These are phyloP conservation scores for Paedocypris sp. DNA, from an alignment of 2,113 vertebrate genomes.

Conservation along the genomic window DNA sequence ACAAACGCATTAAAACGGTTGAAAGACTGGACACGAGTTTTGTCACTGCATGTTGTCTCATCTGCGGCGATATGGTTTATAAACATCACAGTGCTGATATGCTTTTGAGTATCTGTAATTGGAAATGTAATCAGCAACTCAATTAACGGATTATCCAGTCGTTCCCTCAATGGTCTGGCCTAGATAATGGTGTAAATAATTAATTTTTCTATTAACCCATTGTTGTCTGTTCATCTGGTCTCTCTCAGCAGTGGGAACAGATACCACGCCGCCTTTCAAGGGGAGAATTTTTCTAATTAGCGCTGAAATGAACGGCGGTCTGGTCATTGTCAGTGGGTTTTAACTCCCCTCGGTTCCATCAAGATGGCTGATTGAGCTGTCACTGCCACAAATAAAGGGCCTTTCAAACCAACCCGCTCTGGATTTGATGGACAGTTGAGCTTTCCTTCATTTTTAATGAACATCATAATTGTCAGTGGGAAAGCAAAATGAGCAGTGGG, in stretches of 20 bases:
- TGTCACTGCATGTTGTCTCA: not conserved
- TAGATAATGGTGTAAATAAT: constrained; percentile 24
- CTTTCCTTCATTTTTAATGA: constrained; percentile 25
- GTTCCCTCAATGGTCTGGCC: constrained; percentile 1
- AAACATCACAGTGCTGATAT: not conserved
- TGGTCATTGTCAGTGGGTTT: constrained; percentile 6
- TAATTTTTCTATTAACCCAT: constrained; percentile 17
- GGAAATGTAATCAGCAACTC: constrained; percentile 7
- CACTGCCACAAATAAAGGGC: constrained; percentile 12
- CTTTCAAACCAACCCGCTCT: constrained; percentile 15
- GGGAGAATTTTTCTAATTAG: constrained; percentile 27
- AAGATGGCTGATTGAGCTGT: constrained; percentile 12
- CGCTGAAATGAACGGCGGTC: constrained; percentile 12
- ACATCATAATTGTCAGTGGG: constrained; percentile 7
- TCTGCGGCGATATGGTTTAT: not conserved
- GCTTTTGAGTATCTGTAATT: not conserved
- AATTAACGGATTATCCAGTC: constrained; percentile 6
- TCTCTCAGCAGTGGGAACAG: constrained; percentile 13
- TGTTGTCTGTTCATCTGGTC: constrained; percentile 10
- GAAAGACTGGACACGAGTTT: not conserved
- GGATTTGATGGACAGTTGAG: constrained; percentile 13
- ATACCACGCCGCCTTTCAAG: constrained; percentile 17
- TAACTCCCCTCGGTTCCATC: constrained; percentile 1
- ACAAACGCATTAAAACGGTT: no score
- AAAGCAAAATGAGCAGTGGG: not conserved